Evolutionary conservation across 2,888 invertebrate species (phyloP), one percentile per base, ranked within the genome.

Genomic region (Lycophotia porphyrea): DNA sequence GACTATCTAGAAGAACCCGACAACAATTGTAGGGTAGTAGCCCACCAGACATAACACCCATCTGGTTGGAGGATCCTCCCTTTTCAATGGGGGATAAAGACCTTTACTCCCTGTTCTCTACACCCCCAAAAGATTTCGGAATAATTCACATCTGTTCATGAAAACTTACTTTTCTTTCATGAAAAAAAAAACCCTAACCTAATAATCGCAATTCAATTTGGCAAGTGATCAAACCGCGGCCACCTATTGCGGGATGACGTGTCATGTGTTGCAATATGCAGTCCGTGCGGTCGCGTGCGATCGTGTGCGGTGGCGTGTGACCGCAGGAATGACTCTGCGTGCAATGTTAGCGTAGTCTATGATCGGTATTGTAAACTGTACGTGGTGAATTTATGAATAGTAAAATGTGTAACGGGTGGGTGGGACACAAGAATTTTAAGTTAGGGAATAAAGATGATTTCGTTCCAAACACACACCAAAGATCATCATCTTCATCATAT

Each of bases 201-300:
- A 44, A 64, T 78, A 60, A 58, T 64, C 5, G 34, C 24, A 42
- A 75, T 67, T 27, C 60, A 73, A 85, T 81, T 82, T 85, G 72
- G 71, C 70, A 64, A 55, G 11, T 24, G 52, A 66, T 81, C 72
- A 69, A 75, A 71, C 82, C 72, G 52, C 68, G 27, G n/a, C 24
- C 47, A 11, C 47, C 60, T 65, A 61, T 24, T 80, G 68, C 3
- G 58, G 83, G 58, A 15, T 65, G 42, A 58, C 71, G 73, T 74
- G 85, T 60, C 71, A 82, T 76, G 82, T 82, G 61, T 47, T 71
- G 42, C 70, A 82, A 71, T 82, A 85, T 76, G 70, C 42, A 82
- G 64, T 76, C 55, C 73, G 58, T 81, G 83, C 49, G 80, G 76
- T 81, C 27, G 39, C 18, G 42, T 61, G 55, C 18, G 44, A 69